Evolutionary conservation across 2,797 vertebrate genomes (phyloP), one percentile per base, ranked within the genome.

Genomic region (Ceryle rudis): DNA sequence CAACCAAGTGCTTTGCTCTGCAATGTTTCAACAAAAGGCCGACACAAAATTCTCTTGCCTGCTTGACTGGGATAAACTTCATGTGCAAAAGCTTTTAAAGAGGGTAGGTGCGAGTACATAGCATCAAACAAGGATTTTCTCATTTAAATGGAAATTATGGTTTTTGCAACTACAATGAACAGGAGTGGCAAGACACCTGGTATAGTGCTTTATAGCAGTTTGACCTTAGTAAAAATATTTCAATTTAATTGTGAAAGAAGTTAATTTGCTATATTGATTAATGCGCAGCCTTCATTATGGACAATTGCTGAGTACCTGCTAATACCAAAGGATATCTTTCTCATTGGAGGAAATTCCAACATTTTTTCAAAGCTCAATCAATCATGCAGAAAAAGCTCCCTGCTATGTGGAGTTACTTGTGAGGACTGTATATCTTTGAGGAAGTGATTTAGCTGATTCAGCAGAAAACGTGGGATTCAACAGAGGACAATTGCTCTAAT

Each of bases 381-480:
- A 57, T 82, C 52, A 49, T 0, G 3, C 31, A 46, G 85, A 39
- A 81, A 95, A 86, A 64, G 4, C 22, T 78, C 33, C 37, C 49
- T 93, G 49, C 33, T 90, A 35, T 33, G 23, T 81, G 52, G 79
- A 87, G 33, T 60, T 89, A 64, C 25, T 80, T 89, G 35, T 44
- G 52, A 85, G 33, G 64, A 44, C 60, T 77, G 29, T 46, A 64
- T 11, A 80, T 23, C n/a, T 90, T 10, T 65, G 41, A 26, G 52
- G 57, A 42, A 93, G 14, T 14, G 22, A 85, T 71, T 82, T 74
- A 74, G 60, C 60, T 93, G 75, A 87, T 67, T 95, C 84, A 91
- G 31, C 49, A 78, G 65, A 89, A 42, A 47, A 19, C 80, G 29
- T 55, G 51, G 14, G 15, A 31, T 80, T 91, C 25, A 73, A 60